Evolutionary conservation across 2,113 vertebrate species (phyloP).

Genomic region (Orycteropus afer): DNA sequence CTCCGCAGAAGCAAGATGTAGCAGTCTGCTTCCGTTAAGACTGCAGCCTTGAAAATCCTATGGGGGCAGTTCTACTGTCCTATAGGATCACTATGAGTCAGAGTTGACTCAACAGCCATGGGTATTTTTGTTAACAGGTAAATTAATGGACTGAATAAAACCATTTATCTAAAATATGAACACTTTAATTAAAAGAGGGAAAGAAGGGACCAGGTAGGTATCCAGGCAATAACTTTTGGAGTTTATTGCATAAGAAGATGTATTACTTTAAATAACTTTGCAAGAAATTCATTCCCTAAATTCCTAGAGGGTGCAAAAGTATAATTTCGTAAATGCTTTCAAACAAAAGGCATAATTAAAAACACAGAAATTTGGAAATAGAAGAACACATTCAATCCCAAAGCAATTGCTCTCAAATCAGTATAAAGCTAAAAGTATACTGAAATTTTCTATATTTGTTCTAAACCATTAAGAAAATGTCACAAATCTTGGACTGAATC

Average conservation of each 20-base stretch:
- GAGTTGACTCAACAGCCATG: too few species aligned
- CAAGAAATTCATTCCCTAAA: slow-evolving; percentile 49
- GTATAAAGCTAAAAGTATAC: neutral
- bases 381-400: neutral
- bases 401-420: slow-evolving; percentile 20
- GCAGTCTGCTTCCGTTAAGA: too few species aligned
- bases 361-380: neutral
- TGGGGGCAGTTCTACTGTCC: too few species aligned
- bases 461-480: slow-evolving; percentile 39
- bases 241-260: neutral
- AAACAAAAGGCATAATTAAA: slow-evolving; percentile 29
- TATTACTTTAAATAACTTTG: slow-evolving; percentile 37
- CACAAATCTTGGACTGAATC: neutral
- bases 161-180: slow-evolving; percentile 30
- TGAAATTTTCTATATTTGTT: slow-evolving; percentile 35
- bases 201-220: neutral
- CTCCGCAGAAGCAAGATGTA: too few species aligned
- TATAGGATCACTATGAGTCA: too few species aligned
- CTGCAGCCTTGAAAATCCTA: too few species aligned
- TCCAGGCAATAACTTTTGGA: neutral
- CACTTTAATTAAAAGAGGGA: neutral
- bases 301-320: neutral
- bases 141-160: slow-evolving; percentile 39
- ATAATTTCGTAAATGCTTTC: slow-evolving; percentile 35
- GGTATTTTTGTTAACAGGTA: neutral